A percentile compares a stretch with the other conserved stretches of the same genome.
Evolutionary conservation across 2,888 invertebrate species (phyloP).

Genomic region (Amphipoea lucens): DNA sequence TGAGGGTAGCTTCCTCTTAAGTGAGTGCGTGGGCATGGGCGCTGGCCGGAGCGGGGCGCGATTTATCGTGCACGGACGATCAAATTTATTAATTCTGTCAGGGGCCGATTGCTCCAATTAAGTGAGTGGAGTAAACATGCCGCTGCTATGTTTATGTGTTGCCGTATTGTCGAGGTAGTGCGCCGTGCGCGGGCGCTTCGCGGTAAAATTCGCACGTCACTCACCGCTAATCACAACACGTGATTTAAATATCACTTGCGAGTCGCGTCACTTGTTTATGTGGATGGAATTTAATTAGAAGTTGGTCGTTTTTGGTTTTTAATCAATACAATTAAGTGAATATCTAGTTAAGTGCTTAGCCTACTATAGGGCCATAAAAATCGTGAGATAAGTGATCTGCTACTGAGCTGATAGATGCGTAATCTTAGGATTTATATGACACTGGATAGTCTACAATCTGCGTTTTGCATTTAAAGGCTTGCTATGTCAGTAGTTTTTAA

Average conservation of each 20-base stretch:
- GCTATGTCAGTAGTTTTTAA: too few relatives aligned
- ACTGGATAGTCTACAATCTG: background rate
- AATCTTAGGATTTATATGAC: constrained; percentile 44
- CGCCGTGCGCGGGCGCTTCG: constrained; percentile 63
- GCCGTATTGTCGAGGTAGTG: constrained; percentile 62
- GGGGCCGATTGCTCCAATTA: constrained; percentile 87
- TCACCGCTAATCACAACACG: constrained; percentile 75
- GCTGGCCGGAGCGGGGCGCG: constrained; percentile 72
- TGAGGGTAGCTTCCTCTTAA: constrained; percentile 66
- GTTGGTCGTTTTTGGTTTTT: constrained; percentile 39
- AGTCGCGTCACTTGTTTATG: constrained; percentile 55
- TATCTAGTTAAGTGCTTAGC: constrained; percentile 39
- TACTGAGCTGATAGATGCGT: constrained; percentile 24
- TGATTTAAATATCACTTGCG: constrained; percentile 73
- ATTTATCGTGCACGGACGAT: constrained; percentile 82
- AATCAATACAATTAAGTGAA: constrained; percentile 53
- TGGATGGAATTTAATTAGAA: constrained; percentile 57
- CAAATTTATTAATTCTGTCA: constrained; percentile 87
- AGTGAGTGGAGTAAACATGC: constrained; percentile 85
- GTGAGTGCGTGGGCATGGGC: constrained; percentile 76
- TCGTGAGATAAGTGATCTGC: constrained; percentile 43
- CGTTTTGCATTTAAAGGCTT: background rate
- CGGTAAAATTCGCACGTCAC: constrained; percentile 76
- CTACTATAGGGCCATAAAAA: constrained; percentile 36
- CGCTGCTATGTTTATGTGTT: constrained; percentile 81